phyloP scores from a whole-genome alignment of 2,113 vertebrate genomes.

The Brienomyrus brachyistius region DNA sequence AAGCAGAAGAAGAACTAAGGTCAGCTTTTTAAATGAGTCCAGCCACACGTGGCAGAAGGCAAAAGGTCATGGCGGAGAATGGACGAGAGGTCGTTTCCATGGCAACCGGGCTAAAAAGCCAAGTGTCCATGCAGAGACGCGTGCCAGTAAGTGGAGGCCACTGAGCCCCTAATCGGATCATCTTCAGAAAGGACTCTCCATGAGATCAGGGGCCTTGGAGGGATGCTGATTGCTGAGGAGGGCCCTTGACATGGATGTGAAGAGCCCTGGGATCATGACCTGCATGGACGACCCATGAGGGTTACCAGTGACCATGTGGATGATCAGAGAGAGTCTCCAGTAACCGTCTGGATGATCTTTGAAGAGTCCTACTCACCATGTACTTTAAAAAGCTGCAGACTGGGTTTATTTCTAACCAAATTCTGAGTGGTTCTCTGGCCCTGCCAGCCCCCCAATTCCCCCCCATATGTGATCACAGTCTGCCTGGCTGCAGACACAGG shows the following conservation, averaged over 20 bases:
- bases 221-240: neutral
- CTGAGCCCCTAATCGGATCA: neutral
- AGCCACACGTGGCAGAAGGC: constrained; percentile 17
- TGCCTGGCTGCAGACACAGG: neutral
- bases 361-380: neutral
- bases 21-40: constrained; percentile 10
- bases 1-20: neutral
- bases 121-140: neutral
- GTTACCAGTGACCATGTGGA: neutral
- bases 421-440: neutral
- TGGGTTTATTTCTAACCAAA: neutral
- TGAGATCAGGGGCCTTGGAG: neutral
- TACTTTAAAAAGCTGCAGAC: neutral
- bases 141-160: neutral
- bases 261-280: neutral
- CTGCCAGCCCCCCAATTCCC: neutral
- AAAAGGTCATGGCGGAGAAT: constrained; percentile 4
- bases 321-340: neutral
- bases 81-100: constrained; percentile 7
- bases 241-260: neutral
- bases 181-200: neutral
- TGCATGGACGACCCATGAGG: neutral
- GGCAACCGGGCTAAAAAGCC: constrained; percentile 16
- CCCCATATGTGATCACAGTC: neutral
- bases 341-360: neutral